These are phyloP conservation scores for Epicauta chinensis DNA, from an alignment of 1,140 invertebrate species.

Conservation along the genomic window DNA sequence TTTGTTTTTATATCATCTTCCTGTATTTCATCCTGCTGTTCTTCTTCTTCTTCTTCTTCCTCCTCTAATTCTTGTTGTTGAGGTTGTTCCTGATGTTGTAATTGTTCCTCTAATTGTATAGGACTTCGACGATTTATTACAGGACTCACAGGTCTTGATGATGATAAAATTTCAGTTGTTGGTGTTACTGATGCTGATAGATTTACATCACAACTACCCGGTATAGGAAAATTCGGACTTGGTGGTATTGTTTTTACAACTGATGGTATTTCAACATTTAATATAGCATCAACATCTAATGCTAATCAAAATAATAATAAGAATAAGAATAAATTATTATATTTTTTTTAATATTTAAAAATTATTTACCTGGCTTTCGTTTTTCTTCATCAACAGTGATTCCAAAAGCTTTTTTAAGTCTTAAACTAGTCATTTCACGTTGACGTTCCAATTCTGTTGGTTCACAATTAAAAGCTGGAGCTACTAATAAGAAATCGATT, in stretches of 20 bases:
- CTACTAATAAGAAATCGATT: conserved; percentile 21
- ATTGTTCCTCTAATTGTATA: neutral
- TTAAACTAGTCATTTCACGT: conserved; percentile 66
- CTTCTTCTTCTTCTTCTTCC: conserved; percentile 7
- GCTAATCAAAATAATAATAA: conserved; percentile 20
- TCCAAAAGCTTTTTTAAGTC: conserved; percentile 51
- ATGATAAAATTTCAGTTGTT: neutral
- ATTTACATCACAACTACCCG: conserved; percentile 13
- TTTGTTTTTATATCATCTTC: neutral
- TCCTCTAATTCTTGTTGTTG: neutral
- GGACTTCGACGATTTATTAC: neutral
- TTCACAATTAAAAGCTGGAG: conserved; percentile 53
- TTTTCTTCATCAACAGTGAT: conserved; percentile 36
- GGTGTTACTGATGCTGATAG: conserved; percentile 2
- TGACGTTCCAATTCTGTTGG: conserved; percentile 66
- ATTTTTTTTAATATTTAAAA: neutral
- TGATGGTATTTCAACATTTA: conserved; percentile 34
- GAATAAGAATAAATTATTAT: neutral
- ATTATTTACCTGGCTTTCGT: conserved; percentile 31
- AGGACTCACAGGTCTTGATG: neutral
- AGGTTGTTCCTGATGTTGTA: neutral
- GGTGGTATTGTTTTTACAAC: conserved; percentile 22
- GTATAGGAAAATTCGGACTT: conserved; percentile 29
- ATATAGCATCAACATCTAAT: conserved; percentile 33
- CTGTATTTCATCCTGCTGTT: conserved; percentile 6